Conservation (phyloP, 2,888 invertebrate genomes). For the Drosophila neutralis region DNA sequence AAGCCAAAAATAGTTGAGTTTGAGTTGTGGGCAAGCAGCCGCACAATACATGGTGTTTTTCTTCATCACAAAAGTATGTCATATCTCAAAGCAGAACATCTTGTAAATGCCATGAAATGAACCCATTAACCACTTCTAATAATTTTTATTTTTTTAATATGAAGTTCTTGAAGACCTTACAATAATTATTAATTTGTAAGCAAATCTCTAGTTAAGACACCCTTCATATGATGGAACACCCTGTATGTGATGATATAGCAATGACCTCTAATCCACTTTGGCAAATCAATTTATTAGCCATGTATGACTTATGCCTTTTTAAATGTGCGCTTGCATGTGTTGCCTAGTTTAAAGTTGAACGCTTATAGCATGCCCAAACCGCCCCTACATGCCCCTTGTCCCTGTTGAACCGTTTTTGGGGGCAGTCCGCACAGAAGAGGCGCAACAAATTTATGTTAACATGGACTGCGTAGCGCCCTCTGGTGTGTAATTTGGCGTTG, state of each 20-base stretch:
- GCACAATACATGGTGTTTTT: slow-evolving; percentile 46
- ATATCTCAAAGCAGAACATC: slow-evolving; percentile 9
- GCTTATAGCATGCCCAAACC: slow-evolving; percentile 40
- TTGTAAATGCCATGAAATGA: slow-evolving; percentile 50
- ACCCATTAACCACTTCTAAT: slow-evolving; percentile 7
- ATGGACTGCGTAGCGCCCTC: slow-evolving; percentile 81
- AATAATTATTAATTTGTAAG: background rate
- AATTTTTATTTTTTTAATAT: background rate
- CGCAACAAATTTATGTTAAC: slow-evolving; percentile 81
- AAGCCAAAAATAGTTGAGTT: slow-evolving; percentile 55
- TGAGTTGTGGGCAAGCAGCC: slow-evolving; percentile 18
- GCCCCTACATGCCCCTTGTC: background rate
- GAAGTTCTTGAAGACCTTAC: too few species aligned
- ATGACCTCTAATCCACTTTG: slow-evolving; percentile 78
- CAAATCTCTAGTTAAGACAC: too few species aligned
- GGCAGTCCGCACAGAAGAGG: slow-evolving; percentile 59
- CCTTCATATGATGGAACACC: slow-evolving; percentile 33
- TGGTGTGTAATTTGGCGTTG: slow-evolving; percentile 82
- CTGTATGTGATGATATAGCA: slow-evolving; percentile 54
- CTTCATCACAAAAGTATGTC: background rate
- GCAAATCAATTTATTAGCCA: slow-evolving; percentile 84
- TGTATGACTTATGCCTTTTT: slow-evolving; percentile 83
- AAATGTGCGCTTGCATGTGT: slow-evolving; percentile 82
- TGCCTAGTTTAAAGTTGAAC: slow-evolving; percentile 68
- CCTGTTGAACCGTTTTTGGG: slow-evolving; percentile 11